phyloP scores from a whole-genome alignment of 1,140 invertebrate genomes.

The Neodiprion lecontei region DNA sequence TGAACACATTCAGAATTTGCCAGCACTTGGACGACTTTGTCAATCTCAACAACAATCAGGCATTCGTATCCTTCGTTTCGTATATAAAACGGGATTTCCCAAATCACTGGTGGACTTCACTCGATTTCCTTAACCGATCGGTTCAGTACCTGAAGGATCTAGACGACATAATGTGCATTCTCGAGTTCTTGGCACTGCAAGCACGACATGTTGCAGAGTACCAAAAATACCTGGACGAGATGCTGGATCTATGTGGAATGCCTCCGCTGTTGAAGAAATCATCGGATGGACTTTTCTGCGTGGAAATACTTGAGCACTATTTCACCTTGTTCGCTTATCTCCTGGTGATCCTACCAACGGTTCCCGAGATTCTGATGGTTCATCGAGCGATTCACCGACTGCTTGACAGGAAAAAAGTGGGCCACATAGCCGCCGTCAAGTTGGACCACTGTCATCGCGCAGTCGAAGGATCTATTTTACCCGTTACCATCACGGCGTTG shows the following conservation, averaged over 20 bases:
- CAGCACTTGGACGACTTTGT: slow-evolving; percentile 36
- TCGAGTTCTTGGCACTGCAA: slow-evolving; percentile 41
- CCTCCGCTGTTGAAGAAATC: slow-evolving; percentile 34
- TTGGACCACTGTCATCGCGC: slow-evolving; percentile 29
- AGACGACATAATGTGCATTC: slow-evolving; percentile 34
- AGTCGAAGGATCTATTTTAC: slow-evolving; percentile 40
- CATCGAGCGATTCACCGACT: slow-evolving; percentile 31
- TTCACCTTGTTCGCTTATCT: slow-evolving; percentile 43
- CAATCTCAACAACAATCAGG: slow-evolving; percentile 23
- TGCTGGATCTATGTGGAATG: slow-evolving; percentile 37
- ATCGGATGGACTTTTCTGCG: slow-evolving; percentile 34
- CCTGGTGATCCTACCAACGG: slow-evolving; percentile 31
- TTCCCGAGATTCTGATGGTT: slow-evolving; percentile 28
- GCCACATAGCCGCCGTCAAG: slow-evolving; percentile 29
- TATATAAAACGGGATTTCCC: background rate
- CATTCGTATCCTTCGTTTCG: slow-evolving; percentile 48
- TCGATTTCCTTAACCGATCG: slow-evolving; percentile 29
- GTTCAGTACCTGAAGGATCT: slow-evolving; percentile 43
- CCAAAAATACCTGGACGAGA: slow-evolving; percentile 30
- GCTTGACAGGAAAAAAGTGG: slow-evolving; percentile 24
- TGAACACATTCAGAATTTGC: slow-evolving; percentile 32
- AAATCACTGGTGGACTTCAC: background rate
- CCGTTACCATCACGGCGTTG: slow-evolving; percentile 33
- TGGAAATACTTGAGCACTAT: slow-evolving; percentile 36
- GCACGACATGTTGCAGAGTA: slow-evolving; percentile 30